Conservation (phyloP, 2,888 invertebrate species). For the Tribolium freemani region DNA sequence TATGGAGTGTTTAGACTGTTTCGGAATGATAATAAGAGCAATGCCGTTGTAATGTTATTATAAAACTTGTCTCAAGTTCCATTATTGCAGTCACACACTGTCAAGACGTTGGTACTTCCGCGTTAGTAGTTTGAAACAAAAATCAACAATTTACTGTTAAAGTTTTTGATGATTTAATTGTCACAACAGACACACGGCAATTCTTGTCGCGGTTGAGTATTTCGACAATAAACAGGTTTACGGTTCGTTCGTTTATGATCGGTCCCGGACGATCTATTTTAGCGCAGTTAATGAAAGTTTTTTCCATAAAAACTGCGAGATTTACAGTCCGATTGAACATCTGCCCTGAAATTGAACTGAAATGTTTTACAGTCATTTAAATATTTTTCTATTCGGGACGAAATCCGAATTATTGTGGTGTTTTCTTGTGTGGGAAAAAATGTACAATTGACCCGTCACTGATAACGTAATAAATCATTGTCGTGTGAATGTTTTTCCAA, state of each 20-base stretch:
- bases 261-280: not conserved
- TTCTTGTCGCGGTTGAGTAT: not conserved
- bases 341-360: constrained; percentile 29
- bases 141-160: not conserved
- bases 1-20: not conserved
- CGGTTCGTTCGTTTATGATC: not conserved
- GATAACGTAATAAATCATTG: constrained; percentile 52
- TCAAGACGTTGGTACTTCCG: not conserved
- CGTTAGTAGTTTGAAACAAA: constrained; percentile 8
- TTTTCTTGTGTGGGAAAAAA: constrained; percentile 3
- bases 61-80: not conserved
- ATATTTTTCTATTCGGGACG: constrained; percentile 24
- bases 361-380: constrained; percentile 32
- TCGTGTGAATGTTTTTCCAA: constrained; percentile 54
- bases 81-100: constrained; percentile 10
- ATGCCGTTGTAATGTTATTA: not conserved
- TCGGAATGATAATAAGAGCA: not conserved
- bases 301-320: constrained; percentile 32
- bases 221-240: not conserved
- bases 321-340: constrained; percentile 29
- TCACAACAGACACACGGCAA: not conserved
- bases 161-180: not conserved
- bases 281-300: not conserved
- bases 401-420: not conserved
- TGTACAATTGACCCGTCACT: constrained; percentile 27